Percentiles rank a stretch among this genome's conserved stretches.
Conservation (phyloP, 2,888 invertebrate genomes). For the Drosophila barbarae region DNA sequence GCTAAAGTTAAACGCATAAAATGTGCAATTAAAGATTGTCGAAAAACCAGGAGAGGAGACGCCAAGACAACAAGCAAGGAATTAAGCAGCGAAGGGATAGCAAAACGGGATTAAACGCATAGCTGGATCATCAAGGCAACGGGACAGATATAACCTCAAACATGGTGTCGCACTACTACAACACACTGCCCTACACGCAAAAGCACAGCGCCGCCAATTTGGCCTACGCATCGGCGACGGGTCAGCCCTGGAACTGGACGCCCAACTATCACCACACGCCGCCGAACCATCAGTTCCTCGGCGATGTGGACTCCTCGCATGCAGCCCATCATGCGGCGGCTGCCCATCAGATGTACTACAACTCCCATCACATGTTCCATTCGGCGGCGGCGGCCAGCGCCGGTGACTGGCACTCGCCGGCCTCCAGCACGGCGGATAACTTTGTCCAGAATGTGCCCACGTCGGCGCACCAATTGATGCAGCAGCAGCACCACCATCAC, state of each 20-base stretch:
- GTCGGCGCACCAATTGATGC: slow-evolving; percentile 71
- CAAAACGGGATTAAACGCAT: slow-evolving; percentile 1
- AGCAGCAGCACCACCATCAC: slow-evolving; percentile 62
- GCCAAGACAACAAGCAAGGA: not conserved
- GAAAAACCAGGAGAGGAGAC: slow-evolving; percentile 11
- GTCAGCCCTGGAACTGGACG: slow-evolving; percentile 80
- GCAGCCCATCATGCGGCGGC: slow-evolving; percentile 72
- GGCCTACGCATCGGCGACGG: slow-evolving; percentile 79
- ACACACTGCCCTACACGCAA: slow-evolving; percentile 83
- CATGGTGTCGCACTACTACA: slow-evolving; percentile 86
- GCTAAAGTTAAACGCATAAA: slow-evolving; percentile 35
- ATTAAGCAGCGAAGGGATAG: not conserved
- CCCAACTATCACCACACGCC: slow-evolving; percentile 80
- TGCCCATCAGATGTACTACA: slow-evolving; percentile 80
- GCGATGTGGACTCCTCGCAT: slow-evolving; percentile 80
- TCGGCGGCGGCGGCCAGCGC: slow-evolving; percentile 73
- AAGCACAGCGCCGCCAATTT: slow-evolving; percentile 83
- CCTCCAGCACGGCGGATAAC: slow-evolving; percentile 69
- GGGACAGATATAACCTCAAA: slow-evolving; percentile 37
- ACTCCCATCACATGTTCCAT: slow-evolving; percentile 81
- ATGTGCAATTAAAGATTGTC: slow-evolving; percentile 51
- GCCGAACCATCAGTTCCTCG: slow-evolving; percentile 78
- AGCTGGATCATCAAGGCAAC: slow-evolving; percentile 6
- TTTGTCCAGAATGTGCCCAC: slow-evolving; percentile 71
- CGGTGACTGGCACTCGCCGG: slow-evolving; percentile 77